Conservation (phyloP, 2,888 invertebrate genomes). For the Anoncus sp. region DNA sequence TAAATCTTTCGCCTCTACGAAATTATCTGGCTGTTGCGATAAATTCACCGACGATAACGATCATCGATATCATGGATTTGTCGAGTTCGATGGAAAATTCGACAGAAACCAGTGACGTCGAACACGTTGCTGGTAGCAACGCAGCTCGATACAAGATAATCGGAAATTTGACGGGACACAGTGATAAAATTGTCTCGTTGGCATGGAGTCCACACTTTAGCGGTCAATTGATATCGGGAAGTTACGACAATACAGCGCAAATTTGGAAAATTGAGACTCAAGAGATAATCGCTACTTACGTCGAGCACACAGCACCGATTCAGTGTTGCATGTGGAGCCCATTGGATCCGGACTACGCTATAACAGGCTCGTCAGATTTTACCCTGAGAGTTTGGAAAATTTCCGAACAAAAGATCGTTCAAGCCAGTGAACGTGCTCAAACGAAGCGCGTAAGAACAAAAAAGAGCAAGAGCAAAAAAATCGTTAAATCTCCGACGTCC, state of each 20-base stretch:
- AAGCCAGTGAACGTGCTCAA: slow-evolving; percentile 83
- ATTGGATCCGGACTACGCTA: slow-evolving; percentile 85
- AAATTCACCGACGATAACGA: slow-evolving; percentile 83
- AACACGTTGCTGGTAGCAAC: slow-evolving; percentile 46
- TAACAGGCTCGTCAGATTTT: slow-evolving; percentile 88
- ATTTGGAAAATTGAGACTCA: slow-evolving; percentile 87
- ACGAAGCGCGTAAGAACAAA: slow-evolving; percentile 45
- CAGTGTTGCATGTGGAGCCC: slow-evolving; percentile 88
- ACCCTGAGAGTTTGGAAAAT: slow-evolving; percentile 87
- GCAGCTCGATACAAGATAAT: slow-evolving; percentile 73
- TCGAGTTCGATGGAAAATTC: slow-evolving; percentile 36
- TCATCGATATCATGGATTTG: slow-evolving; percentile 83
- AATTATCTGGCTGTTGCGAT: slow-evolving; percentile 88
- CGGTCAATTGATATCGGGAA: slow-evolving; percentile 87
- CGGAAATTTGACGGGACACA: slow-evolving; percentile 84
- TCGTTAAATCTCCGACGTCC: neutral
- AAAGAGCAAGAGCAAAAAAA: slow-evolving; percentile 63
- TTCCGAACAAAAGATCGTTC: slow-evolving; percentile 75
- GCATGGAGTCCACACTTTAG: slow-evolving; percentile 89
- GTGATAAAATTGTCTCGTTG: slow-evolving; percentile 84
- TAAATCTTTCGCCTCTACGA: slow-evolving; percentile 84
- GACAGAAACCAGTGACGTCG: slow-evolving; percentile 68
- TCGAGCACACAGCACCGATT: slow-evolving; percentile 85
- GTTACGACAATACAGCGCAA: slow-evolving; percentile 88
- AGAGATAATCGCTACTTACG: slow-evolving; percentile 86